Conservation (phyloP, 2,888 invertebrate genomes). For the Caenorhabditis imperialis region DNA sequence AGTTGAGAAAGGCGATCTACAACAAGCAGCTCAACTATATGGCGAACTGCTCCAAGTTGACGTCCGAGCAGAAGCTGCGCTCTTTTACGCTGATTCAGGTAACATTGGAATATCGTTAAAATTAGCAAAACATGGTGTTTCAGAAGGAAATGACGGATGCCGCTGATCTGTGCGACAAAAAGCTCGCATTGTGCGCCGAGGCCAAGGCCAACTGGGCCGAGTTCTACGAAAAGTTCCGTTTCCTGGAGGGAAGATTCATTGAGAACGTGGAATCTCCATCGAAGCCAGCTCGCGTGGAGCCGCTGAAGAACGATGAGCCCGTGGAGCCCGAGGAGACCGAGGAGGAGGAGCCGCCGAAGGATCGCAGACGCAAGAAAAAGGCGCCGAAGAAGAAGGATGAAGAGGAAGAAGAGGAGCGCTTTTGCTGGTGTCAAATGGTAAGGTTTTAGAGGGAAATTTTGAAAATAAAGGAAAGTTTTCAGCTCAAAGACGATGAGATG, state of each 20-base stretch:
- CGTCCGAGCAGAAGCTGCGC: background rate
- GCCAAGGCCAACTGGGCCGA: background rate
- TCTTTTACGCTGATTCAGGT: background rate
- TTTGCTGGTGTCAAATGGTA: slow-evolving; percentile 24
- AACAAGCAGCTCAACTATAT: slow-evolving; percentile 7
- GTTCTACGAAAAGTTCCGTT: background rate
- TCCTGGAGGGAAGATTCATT: background rate
- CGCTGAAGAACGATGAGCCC: background rate
- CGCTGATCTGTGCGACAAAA: background rate
- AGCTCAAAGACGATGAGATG: slow-evolving; percentile 94
- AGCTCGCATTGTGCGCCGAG: background rate
- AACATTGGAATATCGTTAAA: background rate
- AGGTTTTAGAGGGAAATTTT: background rate
- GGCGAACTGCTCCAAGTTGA: slow-evolving; percentile 18
- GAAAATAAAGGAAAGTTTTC: slow-evolving; percentile 16
- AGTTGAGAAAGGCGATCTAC: background rate
- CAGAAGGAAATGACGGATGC: slow-evolving; percentile 1
- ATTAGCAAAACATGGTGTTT: background rate
- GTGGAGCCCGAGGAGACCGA: background rate
- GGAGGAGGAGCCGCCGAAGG: slow-evolving; percentile 3
- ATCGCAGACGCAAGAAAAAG: slow-evolving; percentile 10
- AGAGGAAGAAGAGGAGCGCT: background rate
- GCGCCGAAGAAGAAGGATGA: background rate
- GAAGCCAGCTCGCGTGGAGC: too few species aligned
- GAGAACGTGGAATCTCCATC: too few species aligned